These are phyloP conservation scores for Antedon mediterranea DNA, from an alignment of 53 echinoderm and acorn worm species.

Conservation along the genomic window DNA sequence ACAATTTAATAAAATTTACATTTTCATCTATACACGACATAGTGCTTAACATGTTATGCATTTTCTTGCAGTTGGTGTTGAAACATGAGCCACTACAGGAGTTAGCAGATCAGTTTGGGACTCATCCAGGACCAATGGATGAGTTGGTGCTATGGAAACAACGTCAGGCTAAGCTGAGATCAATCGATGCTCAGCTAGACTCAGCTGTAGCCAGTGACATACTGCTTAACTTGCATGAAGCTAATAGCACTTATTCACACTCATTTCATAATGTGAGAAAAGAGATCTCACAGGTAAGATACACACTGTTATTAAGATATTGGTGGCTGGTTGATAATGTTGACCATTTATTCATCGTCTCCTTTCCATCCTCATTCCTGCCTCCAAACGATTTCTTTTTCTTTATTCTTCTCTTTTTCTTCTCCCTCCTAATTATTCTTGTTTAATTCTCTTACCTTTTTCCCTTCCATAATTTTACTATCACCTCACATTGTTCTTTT, in stretches of 20 bases:
- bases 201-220: constrained; percentile 81
- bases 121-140: constrained; percentile 61
- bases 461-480: too few relatives aligned
- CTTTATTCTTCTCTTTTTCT: too few relatives aligned
- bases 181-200: constrained; percentile 72
- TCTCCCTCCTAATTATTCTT: too few relatives aligned
- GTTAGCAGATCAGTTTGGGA: constrained; percentile 50
- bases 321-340: too few relatives aligned
- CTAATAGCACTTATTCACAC: constrained; percentile 85
- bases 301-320: too few relatives aligned
- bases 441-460: too few relatives aligned
- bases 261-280: constrained; percentile 86
- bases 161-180: constrained; percentile 40
- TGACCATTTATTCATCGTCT: too few relatives aligned
- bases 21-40: not conserved
- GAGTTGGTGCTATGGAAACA: constrained; percentile 70
- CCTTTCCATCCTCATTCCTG: too few relatives aligned
- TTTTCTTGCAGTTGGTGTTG: constrained; percentile 47
- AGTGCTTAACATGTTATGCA: not conserved
- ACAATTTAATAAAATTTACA: too few relatives aligned
- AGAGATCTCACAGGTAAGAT: constrained; percentile 75
- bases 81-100: constrained; percentile 77
- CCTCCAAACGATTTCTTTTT: too few relatives aligned
- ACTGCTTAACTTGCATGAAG: constrained; percentile 76
- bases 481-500: too few relatives aligned